A percentile compares a stretch with the other conserved stretches of the same genome.
Conservation (phyloP, 1,140 invertebrate genomes). For the Campoletis sonorensis region DNA sequence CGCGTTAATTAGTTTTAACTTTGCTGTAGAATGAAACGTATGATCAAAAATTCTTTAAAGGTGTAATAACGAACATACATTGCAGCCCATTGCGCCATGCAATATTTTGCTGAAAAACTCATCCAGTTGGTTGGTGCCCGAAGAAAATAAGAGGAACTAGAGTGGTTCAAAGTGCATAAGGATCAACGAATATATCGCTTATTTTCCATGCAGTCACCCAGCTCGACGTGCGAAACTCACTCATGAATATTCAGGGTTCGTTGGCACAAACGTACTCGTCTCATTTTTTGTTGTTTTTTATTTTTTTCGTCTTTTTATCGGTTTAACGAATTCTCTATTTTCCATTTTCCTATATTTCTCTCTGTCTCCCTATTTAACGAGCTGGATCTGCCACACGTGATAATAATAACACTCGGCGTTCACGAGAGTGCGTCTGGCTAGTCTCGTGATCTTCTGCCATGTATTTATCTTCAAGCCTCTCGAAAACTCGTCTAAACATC, state of each 20-base stretch:
- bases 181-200: background rate
- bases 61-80: no score
- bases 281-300: background rate
- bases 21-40: no score
- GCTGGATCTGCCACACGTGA: background rate
- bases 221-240: background rate
- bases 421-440: background rate
- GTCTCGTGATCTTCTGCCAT: background rate
- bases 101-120: no score
- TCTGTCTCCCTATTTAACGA: background rate
- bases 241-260: conserved; percentile 41
- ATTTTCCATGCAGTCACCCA: background rate
- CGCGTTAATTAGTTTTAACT: no score
- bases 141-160: background rate
- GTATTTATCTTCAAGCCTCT: no score
- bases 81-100: no score
- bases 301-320: background rate
- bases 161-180: conserved; percentile 17
- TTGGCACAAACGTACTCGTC: conserved; percentile 29
- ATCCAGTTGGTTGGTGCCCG: no score
- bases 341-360: conserved; percentile 8
- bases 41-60: no score
- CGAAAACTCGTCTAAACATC: no score
- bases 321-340: background rate
- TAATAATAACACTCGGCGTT: background rate